A percentile compares a stretch with the other conserved stretches of the same genome.
Conservation (phyloP, 2,888 invertebrate species). For the Dioctria linearis region DNA sequence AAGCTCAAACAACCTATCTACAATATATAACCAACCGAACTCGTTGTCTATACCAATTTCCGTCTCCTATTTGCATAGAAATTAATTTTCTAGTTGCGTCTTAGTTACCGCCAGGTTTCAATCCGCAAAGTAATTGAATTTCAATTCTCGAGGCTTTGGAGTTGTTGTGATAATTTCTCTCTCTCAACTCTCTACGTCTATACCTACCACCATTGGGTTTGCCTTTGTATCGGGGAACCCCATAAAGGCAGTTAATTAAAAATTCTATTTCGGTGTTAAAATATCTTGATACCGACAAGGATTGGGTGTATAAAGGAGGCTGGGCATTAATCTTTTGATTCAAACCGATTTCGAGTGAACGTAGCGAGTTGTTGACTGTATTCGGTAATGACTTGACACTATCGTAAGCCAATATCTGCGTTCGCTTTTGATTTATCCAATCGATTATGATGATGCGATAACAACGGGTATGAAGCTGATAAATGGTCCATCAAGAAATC, state of each 20-base stretch:
- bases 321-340: constrained; percentile 5
- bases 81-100: constrained; percentile 48
- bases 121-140: constrained; percentile 45
- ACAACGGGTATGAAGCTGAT: not conserved
- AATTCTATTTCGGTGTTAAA: constrained; percentile 21
- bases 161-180: constrained; percentile 34
- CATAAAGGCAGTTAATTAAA: constrained; percentile 30
- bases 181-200: too few relatives aligned
- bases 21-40: not conserved
- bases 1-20: too few relatives aligned
- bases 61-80: constrained; percentile 50
- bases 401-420: not conserved
- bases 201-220: not conserved
- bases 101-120: constrained; percentile 32
- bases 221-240: not conserved
- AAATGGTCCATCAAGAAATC: not conserved
- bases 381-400: constrained; percentile 9
- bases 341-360: not conserved
- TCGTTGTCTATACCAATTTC: constrained; percentile 14
- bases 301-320: constrained; percentile 5
- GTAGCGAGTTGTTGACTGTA: not conserved
- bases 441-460: not conserved
- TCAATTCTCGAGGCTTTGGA: constrained; percentile 27
- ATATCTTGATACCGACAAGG: constrained; percentile 18
- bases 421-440: constrained; percentile 12